Conservation (phyloP, 2,113 vertebrate species). For the Python bivittatus region DNA sequence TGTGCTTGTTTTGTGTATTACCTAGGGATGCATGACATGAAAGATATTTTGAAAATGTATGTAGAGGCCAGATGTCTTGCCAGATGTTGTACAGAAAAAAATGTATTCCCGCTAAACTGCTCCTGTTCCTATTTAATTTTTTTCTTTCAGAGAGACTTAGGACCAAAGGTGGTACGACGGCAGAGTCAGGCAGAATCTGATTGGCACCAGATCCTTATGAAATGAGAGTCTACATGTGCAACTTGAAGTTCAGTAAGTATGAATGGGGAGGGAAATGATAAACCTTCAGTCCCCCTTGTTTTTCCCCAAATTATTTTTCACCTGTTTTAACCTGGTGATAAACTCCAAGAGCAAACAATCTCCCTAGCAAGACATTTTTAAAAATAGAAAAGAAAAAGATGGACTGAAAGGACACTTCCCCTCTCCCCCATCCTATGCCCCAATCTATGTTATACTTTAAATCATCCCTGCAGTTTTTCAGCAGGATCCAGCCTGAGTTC, state of each 20-base stretch:
- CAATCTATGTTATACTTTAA: background rate
- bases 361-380: background rate
- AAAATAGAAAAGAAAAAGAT: background rate
- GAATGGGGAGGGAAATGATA: background rate
- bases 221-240: background rate
- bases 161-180: conserved; percentile 7
- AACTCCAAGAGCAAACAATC: background rate
- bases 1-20: conserved; percentile 33
- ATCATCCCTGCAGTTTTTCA: background rate
- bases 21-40: conserved; percentile 53
- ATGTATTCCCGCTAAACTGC: conserved; percentile 47
- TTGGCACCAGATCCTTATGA: background rate
- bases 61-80: conserved; percentile 68
- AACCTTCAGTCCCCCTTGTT: background rate
- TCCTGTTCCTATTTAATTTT: conserved; percentile 16
- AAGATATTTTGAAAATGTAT: conserved; percentile 68
- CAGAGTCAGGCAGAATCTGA: conserved; percentile 6
- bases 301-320: background rate
- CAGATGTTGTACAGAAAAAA: conserved; percentile 67
- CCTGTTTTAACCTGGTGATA: background rate
- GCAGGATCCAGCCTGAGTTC: background rate
- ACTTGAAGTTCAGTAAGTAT: background rate
- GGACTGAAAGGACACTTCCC: background rate
- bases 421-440: background rate
- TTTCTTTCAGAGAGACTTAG: conserved; percentile 48